Evolutionary conservation across 1,140 invertebrate species (phyloP), one percentile per base, ranked within the genome.

Genomic region (Harpegnathos saltator): DNA sequence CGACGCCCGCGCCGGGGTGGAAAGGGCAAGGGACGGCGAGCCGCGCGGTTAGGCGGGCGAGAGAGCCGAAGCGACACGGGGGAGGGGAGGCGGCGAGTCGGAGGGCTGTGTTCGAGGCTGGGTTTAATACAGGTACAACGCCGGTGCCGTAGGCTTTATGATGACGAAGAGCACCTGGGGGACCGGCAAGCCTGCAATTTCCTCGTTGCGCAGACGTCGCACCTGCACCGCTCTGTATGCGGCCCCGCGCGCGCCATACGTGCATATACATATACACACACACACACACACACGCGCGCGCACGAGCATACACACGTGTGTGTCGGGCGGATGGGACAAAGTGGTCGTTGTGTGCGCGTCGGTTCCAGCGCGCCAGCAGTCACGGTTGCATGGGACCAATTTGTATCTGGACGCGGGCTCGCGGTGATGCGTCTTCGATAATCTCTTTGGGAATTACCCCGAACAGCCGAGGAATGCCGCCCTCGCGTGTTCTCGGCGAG

Each of bases 131-230:
- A 90, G 89, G 87, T 92, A 93, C 91, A 93, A 91, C 90, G 91
- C 84, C 88, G 87, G 90, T 89, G 89, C 90, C 84, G 90, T 92
- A 93, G 92, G 93, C 92, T 94, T 94, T 94, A 94, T 94, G 92
- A 94, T 94, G 93, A 94, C 93, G 93, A 94, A 94, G 91, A 92
- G 93, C 91, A 93, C 93, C 93, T 92, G 91, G 83, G 93, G 93
- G 93, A 94, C 92, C 87, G 80, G 87, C 83, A 87, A 78, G 84
- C 87, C 90, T 89, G 92, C 93, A 93, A 93, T 94, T 93, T 93
- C 90, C 93, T 89, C 91, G 86, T 68, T 90, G 89, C 56, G 63
- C 75, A 61, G 74, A 82, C 85, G 75, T 77, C 85, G 73, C 88
- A 89, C 83, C 88, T 89, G 88, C 85, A 89, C 85, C 26, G 9